A percentile compares a stretch with the other conserved stretches of the same genome.
Evolutionary conservation across 2,888 invertebrate species (phyloP).

Genomic region (Orchesella flavescens): DNA sequence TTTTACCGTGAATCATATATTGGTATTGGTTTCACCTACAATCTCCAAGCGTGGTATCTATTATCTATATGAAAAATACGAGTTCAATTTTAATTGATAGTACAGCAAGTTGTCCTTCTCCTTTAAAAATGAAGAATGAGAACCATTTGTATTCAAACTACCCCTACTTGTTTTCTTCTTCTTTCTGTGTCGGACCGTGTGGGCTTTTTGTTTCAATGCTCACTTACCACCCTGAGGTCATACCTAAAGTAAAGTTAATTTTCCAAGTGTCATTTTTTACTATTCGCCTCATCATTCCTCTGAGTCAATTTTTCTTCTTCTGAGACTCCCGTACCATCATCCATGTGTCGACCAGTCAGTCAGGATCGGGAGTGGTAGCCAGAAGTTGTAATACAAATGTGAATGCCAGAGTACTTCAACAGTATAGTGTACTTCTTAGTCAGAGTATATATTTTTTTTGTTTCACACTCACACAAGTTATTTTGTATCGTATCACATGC

Average conservation of each 20-base stretch:
- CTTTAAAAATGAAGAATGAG: not conserved
- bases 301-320: constrained; percentile 45
- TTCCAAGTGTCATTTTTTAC: constrained; percentile 70
- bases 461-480: constrained; percentile 19
- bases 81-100: not conserved
- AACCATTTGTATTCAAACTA: not conserved
- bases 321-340: constrained; percentile 38
- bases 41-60: too few relatives aligned
- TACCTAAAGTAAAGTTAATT: constrained; percentile 67
- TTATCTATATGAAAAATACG: too few relatives aligned
- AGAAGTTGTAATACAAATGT: constrained; percentile 20
- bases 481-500: not conserved
- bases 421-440: constrained; percentile 19
- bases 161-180: not conserved
- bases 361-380: not conserved
- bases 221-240: constrained; percentile 66
- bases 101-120: not conserved
- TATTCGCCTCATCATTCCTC: constrained; percentile 57
- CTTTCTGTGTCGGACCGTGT: not conserved
- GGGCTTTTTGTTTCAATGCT: constrained; percentile 50
- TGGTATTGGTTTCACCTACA: too few relatives aligned
- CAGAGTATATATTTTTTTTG: constrained; percentile 17
- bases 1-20: too few relatives aligned
- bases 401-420: not conserved
- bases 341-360: constrained; percentile 46